A percentile compares a stretch with the other conserved stretches of the same genome.
Evolutionary conservation across 2,888 invertebrate species (phyloP).

Genomic region (Iphiclides podalirius): DNA sequence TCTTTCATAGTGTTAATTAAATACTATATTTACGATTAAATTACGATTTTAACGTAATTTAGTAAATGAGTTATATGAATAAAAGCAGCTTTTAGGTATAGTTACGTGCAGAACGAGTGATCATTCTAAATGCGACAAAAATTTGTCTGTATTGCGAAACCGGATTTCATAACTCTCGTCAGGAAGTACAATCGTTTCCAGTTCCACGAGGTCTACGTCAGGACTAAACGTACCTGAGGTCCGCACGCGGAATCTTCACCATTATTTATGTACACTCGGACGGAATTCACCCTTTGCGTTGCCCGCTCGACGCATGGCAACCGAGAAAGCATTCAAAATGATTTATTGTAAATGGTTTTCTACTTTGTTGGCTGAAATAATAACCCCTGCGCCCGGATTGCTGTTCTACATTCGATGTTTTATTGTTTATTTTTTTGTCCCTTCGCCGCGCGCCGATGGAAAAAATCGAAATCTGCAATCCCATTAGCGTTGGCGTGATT

Average conservation of each 20-base stretch:
- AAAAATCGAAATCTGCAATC: conserved; percentile 61
- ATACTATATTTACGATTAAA: no score
- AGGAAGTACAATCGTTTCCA: conserved; percentile 30
- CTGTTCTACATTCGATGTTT: conserved; percentile 74
- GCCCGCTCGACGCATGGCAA: conserved; percentile 73
- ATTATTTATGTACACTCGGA: conserved; percentile 78
- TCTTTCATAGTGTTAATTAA: no score
- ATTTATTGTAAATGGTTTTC: conserved; percentile 81
- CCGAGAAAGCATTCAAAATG: conserved; percentile 79
- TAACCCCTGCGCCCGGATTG: conserved; percentile 64
- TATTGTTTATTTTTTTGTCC: conserved; percentile 57
- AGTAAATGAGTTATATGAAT: no score
- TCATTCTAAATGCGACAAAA: no score
- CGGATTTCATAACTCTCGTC: no score
- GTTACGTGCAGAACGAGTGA: no score
- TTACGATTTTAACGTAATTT: no score
- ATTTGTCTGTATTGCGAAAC: no score
- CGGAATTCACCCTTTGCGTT: conserved; percentile 79
- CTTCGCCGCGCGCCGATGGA: conserved; percentile 54
- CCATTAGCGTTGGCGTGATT: conserved; percentile 48
- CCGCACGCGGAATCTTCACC: conserved; percentile 69
- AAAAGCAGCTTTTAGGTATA: no score
- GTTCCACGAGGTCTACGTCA: conserved; percentile 31
- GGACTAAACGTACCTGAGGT: conserved; percentile 69
- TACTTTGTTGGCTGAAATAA: conserved; percentile 81